phyloP scores from a whole-genome alignment of 2,888 invertebrate species.

The Noctua pronuba region DNA sequence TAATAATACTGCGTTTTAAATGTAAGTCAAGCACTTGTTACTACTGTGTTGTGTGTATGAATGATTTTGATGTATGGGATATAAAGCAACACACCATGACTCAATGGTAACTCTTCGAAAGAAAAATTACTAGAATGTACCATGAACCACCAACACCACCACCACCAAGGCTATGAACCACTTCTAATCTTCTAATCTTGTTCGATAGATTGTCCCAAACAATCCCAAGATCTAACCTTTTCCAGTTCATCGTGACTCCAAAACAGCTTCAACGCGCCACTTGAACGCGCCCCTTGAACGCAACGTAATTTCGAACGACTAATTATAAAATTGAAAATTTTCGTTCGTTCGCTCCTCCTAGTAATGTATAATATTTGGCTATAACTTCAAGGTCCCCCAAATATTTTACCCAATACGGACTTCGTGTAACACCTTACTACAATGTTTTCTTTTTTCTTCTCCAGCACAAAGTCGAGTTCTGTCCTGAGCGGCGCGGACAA shows the following conservation, averaged over 20 bases:
- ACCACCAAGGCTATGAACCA: background rate
- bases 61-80: background rate
- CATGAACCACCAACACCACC: too few species aligned
- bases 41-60: background rate
- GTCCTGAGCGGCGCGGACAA: slow-evolving; percentile 84
- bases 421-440: background rate
- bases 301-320: background rate
- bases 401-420: background rate
- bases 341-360: background rate
- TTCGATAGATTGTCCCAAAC: background rate
- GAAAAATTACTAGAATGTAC: too few species aligned
- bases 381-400: background rate
- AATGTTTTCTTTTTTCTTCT: slow-evolving; percentile 62
- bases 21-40: background rate
- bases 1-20: slow-evolving; percentile 10
- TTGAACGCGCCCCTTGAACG: too few species aligned
- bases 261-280: background rate
- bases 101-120: too few species aligned
- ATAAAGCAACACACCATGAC: background rate
- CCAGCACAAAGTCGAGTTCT: slow-evolving; percentile 85
- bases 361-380: too few species aligned
- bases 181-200: background rate
- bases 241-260: background rate
- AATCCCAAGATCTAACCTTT: background rate
- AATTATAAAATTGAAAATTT: background rate